Conservation (phyloP, 1,140 invertebrate genomes). For the Drosophila guanche region DNA sequence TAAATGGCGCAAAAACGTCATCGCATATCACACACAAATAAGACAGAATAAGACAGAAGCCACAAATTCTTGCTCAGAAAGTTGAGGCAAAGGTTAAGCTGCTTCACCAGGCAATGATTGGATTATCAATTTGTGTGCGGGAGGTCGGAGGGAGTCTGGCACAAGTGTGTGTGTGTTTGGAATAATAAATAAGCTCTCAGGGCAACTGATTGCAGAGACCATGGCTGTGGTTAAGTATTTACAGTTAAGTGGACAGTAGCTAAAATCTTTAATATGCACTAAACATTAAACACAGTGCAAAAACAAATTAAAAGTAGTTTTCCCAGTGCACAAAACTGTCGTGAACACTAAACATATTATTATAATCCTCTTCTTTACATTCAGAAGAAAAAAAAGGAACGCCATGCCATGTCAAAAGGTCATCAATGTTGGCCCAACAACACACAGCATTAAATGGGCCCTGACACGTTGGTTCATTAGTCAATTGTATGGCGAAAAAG, state of each 20-base stretch:
- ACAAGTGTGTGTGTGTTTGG: background rate
- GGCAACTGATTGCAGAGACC: background rate
- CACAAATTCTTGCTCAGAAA: conserved; percentile 21
- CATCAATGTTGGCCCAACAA: conserved; percentile 5
- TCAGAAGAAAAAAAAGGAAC: too few species aligned
- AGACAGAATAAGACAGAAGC: conserved; percentile 12
- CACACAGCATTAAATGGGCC: conserved; percentile 24
- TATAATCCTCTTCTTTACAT: too few species aligned
- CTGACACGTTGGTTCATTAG: conserved; percentile 48
- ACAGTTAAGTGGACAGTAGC: too few species aligned
- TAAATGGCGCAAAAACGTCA: conserved; percentile 31
- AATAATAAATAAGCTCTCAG: background rate
- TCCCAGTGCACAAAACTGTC: too few species aligned
- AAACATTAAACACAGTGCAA: too few species aligned
- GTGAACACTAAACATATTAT: too few species aligned
- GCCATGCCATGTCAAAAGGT: conserved; percentile 29
- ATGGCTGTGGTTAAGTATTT: background rate
- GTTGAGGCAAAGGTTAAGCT: conserved; percentile 16
- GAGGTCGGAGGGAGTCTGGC: too few species aligned
- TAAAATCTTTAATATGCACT: too few species aligned
- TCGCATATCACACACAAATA: conserved; percentile 44
- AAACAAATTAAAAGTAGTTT: too few species aligned
- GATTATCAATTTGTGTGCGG: conserved; percentile 24
- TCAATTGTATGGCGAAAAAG: conserved; percentile 27
- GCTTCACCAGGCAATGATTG: conserved; percentile 16